These are phyloP conservation scores for Ploceus nigricollis DNA, from an alignment of 2,113 vertebrate species.

Conservation along the genomic window DNA sequence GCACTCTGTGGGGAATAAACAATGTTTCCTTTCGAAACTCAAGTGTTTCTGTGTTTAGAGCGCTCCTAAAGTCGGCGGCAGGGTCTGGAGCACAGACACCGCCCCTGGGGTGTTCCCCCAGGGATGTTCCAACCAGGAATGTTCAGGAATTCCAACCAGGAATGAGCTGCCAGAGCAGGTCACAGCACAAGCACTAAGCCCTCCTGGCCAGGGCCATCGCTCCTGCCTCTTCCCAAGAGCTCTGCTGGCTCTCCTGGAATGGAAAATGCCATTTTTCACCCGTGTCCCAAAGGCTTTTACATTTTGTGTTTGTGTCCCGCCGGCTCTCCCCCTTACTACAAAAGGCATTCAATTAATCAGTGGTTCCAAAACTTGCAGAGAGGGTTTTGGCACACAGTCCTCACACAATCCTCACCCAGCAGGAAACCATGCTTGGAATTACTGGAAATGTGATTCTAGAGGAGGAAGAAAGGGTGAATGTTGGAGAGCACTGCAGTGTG, in stretches of 20 bases:
- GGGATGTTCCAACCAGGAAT: not conserved
- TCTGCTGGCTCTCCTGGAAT: not conserved
- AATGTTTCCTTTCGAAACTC: rapidly evolving
- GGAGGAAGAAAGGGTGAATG: not conserved
- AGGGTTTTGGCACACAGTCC: not conserved
- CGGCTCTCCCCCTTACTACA: not conserved
- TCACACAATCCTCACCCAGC: not conserved
- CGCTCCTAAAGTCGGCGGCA: rapidly evolving
- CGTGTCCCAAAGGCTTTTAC: rapidly evolving
- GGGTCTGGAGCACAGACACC: rapidly evolving
- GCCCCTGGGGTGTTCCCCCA: not conserved
- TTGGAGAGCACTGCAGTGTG: not conserved
- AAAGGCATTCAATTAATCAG: not conserved
- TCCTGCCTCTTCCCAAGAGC: not conserved
- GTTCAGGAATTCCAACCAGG: not conserved
- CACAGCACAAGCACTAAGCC: rapidly evolving
- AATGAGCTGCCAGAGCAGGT: rapidly evolving
- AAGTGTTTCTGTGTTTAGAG: not conserved
- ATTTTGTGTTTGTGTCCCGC: rapidly evolving
- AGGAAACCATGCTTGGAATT: not conserved
- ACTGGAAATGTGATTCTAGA: not conserved
- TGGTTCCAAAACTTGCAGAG: not conserved
- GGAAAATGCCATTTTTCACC: not conserved
- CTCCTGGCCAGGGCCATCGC: rapidly evolving
- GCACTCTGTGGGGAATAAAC: not conserved